These are phyloP conservation scores for Triops longicaudatus DNA, from an alignment of 1,140 invertebrate species.

Conservation along the genomic window DNA sequence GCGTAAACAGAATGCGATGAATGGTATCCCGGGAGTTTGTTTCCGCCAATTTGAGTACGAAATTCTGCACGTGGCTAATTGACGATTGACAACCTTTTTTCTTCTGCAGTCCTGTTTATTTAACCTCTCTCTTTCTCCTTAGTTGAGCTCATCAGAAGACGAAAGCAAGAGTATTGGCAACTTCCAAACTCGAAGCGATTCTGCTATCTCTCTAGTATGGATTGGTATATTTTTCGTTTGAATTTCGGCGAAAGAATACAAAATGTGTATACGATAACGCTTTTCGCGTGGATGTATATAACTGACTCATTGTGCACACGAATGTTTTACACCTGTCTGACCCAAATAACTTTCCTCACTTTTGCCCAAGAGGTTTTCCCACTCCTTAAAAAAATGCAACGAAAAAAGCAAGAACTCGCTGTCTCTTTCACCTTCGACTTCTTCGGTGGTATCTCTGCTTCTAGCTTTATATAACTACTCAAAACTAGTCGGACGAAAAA, in stretches of 20 bases:
- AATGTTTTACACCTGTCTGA: constrained; percentile 7
- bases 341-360: constrained; percentile 11
- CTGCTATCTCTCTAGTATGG: not conserved
- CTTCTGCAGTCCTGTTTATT: not conserved
- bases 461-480: not conserved
- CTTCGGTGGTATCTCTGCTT: not conserved
- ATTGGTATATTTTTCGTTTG: not conserved
- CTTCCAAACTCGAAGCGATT: not conserved
- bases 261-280: not conserved
- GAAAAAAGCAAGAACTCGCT: not conserved
- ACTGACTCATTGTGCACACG: constrained; percentile 6
- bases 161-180: not conserved
- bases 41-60: constrained; percentile 6
- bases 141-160: not conserved
- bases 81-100: not conserved
- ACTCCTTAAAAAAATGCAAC: not conserved
- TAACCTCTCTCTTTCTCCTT: not conserved
- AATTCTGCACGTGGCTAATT: constrained; percentile 7
- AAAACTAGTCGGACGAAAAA: not conserved
- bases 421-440: constrained; percentile 1
- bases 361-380: constrained; percentile 11
- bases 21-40: not conserved
- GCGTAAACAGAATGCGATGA: not conserved
- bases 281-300: not conserved
- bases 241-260: not conserved